Evolutionary conservation across 2,888 invertebrate genomes (phyloP).

Genomic region (Ceramica pisi): DNA sequence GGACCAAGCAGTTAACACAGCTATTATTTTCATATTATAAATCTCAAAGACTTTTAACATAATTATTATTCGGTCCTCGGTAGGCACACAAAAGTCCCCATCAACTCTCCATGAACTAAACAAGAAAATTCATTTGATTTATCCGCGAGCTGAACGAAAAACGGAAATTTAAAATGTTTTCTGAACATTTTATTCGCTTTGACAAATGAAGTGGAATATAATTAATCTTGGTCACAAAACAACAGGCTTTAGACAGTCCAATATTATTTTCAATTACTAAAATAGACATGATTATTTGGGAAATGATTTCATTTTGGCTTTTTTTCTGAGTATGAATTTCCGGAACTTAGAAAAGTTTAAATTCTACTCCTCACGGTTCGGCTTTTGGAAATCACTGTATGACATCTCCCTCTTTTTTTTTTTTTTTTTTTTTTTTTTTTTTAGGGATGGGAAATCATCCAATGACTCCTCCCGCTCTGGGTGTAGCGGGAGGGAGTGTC

Average conservation of each 20-base stretch:
- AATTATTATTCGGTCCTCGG: slow-evolving; percentile 24
- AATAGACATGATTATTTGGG: not conserved
- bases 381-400: not conserved
- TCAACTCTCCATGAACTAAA: slow-evolving; percentile 5
- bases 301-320: slow-evolving; percentile 4
- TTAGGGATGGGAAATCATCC: no score
- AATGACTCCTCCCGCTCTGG: no score
- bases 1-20: not conserved
- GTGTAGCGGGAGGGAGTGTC: no score
- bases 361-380: not conserved
- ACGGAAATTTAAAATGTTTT: slow-evolving; percentile 32
- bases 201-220: slow-evolving; percentile 44
- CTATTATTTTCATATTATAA: slow-evolving; percentile 8
- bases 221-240: slow-evolving; percentile 50
- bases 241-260: not conserved
- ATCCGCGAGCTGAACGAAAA: slow-evolving; percentile 22
- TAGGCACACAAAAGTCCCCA: not conserved
- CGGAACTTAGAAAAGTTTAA: not conserved
- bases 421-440: no score
- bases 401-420: no score
- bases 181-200: slow-evolving; percentile 43
- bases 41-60: slow-evolving; percentile 23
- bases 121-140: slow-evolving; percentile 34
- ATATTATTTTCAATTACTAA: slow-evolving; percentile 26
- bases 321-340: not conserved